Evolutionary conservation across 2,888 invertebrate species (phyloP), one percentile per base, ranked within the genome.

Genomic region (Eupeodes luniger): DNA sequence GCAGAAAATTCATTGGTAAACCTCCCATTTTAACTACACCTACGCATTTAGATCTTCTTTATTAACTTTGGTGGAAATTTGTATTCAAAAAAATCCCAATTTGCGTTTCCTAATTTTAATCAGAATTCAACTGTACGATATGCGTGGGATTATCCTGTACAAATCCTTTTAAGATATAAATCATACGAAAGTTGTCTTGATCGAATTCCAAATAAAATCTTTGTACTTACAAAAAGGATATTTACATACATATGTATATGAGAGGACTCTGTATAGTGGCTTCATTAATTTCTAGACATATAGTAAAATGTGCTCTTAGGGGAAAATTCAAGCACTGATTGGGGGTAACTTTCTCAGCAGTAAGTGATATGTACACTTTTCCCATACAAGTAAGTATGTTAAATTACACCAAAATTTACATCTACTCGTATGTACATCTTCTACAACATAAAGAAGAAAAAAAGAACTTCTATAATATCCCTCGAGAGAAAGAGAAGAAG

Each of bases 221-320:
- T 4, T 49, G 2, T 5, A 10, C 40, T 40, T 9, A 53, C 5
- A 40, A 12, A 12, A 1, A 47, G 12, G 44, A 34, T 55, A 77
- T 55, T 27, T 27, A 27, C 27, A 27, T 27, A 27, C 27, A 27
- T 40, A 40, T 4, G 6, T 40, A 9, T 7, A 40, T 40, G 9
- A 40, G 40, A 55, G 34, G 62, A 87, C 80, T 78, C 40, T 40
- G 40, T 9, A 47, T 57, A 34, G 57, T 83, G 72, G 72, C 55
- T 84, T 84, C 80, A 84, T 84, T 84, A 76, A 80, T 80, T 84
- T 57, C 6, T 5, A 40, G 40, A 40, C 49, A 66, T 72, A 62
- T 61, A 80, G 53, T 75, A 1, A 47, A 47, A 66, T 80, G 27
- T 53, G 51, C 53, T 70, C 27, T 64, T 10, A 36, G 44, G 10